phyloP scores from a whole-genome alignment of 1,140 invertebrate species.

The Drosophila melanica region DNA sequence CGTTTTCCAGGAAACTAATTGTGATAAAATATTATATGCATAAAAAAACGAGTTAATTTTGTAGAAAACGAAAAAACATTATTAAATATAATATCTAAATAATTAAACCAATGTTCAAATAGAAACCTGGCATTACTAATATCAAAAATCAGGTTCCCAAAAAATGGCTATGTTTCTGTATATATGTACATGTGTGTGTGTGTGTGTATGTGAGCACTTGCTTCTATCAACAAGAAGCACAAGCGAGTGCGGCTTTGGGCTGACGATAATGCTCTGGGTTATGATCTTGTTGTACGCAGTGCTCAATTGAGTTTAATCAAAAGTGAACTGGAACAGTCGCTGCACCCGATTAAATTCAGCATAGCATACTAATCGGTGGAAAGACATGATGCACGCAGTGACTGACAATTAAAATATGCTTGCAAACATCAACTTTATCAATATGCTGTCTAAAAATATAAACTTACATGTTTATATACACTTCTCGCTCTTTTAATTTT shows the following conservation, averaged over 20 bases:
- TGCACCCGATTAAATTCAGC: constrained; percentile 53
- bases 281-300: constrained; percentile 56
- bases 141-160: background rate
- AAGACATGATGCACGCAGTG: constrained; percentile 40
- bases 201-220: constrained; percentile 3
- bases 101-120: background rate
- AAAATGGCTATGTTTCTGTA: constrained; percentile 9
- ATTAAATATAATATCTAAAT: background rate
- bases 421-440: constrained; percentile 1
- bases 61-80: background rate
- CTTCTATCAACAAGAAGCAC: constrained; percentile 29
- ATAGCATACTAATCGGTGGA: constrained; percentile 12
- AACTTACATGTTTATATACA: constrained; percentile 2
- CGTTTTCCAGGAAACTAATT: constrained; percentile 20
- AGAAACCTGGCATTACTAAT: too few species aligned
- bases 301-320: constrained; percentile 59
- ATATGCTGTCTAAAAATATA: constrained; percentile 3
- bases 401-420: constrained; percentile 36
- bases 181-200: background rate
- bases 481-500: constrained; percentile 7
- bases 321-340: constrained; percentile 17
- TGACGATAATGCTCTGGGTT: constrained; percentile 58
- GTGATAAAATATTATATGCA: constrained; percentile 16
- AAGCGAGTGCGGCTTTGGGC: constrained; percentile 18
- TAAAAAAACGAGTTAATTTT: constrained; percentile 13